Evolutionary conservation across 2,888 invertebrate genomes (phyloP), one percentile per base, ranked within the genome.

Genomic region (Platycheirus albimanus): DNA sequence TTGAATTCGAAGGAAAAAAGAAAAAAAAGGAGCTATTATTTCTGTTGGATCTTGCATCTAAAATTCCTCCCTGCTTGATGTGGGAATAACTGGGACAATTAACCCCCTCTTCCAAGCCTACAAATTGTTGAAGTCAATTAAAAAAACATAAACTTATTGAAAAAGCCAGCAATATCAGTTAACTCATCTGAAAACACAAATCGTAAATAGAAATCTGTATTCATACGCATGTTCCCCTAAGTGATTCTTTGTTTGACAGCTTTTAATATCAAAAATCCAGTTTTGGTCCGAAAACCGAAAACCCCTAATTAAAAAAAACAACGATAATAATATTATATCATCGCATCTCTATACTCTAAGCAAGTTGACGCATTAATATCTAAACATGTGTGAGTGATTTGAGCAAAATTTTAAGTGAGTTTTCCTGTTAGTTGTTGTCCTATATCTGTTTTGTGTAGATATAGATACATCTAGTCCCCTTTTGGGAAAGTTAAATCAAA

Each of bases 371-470:
- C 51, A 71, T 63, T 24, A 38, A 36, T 24, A 24, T 36, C 52
- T 54, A 11, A 10, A 64, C 13, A 38, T 56, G 41, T 33, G 63
- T 41, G 56, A 28, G 67, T 51, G 41, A 24, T 41, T 49, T 49
- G 8, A 15, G 28, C 45, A 28, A 61, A 54, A 61, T n/a, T 30
- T 33, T 69, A 79, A 80, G 70, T 81, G 64, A 70, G 38, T 76
- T 80, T 70, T 66, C 58, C 64, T 71, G 70, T 76, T 52, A 49
- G 19, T 41, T 49, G 11, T 56, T 41, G n/a, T n/a, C n/a, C n/a
- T n/a, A n/a, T n/a, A n/a, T n/a, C n/a, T n/a, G n/a, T n/a, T n/a
- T n/a, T n/a, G n/a, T n/a, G n/a, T n/a, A n/a, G n/a, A 33, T 38
- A 17, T 28, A 28, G 8, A 1, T 24, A 28, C 13, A 8, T 1